These are phyloP conservation scores for Drosophila engyochracea DNA, from an alignment of 2,888 invertebrate genomes.

Conservation along the genomic window DNA sequence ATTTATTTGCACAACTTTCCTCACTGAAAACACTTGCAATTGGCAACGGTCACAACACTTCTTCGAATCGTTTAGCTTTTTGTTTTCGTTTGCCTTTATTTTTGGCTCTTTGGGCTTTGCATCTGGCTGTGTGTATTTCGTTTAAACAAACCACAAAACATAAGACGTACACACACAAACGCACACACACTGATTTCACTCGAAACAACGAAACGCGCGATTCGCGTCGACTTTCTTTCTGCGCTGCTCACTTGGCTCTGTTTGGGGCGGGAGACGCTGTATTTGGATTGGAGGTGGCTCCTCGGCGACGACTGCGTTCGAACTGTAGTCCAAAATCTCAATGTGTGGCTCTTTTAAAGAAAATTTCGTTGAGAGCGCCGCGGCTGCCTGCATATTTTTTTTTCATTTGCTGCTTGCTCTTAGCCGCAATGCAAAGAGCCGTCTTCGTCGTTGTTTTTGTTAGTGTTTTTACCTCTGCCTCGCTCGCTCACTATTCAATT, in stretches of 20 bases:
- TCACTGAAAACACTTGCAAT: conserved; percentile 62
- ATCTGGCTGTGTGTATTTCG: conserved; percentile 29
- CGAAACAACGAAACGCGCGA: conserved; percentile 49
- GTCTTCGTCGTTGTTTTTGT: conserved; percentile 11
- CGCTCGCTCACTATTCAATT: conserved; percentile 39
- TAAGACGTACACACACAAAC: neutral
- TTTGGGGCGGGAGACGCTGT: conserved; percentile 4
- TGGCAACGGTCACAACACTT: conserved; percentile 39
- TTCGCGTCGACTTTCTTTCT: conserved; percentile 68
- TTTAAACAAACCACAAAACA: conserved; percentile 16
- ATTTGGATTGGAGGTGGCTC: conserved; percentile 54
- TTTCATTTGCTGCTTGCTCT: conserved; percentile 50
- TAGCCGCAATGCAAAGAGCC: conserved; percentile 49
- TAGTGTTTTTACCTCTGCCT: neutral
- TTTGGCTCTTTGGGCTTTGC: conserved; percentile 20
- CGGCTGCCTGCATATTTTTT: conserved; percentile 32
- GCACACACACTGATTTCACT: conserved; percentile 65
- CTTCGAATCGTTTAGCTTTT: conserved; percentile 59
- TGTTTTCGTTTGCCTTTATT: conserved; percentile 39
- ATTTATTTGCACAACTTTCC: conserved; percentile 60
- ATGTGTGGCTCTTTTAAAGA: conserved; percentile 79
- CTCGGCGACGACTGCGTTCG: conserved; percentile 73
- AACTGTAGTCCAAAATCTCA: conserved; percentile 72
- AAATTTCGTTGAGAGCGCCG: conserved; percentile 60
- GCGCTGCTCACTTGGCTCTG: conserved; percentile 32